Percentiles rank a stretch among this genome's conserved stretches.
These are phyloP conservation scores for Tigriopus japonicus DNA, from an alignment of 1,140 invertebrate genomes.

Conservation along the genomic window DNA sequence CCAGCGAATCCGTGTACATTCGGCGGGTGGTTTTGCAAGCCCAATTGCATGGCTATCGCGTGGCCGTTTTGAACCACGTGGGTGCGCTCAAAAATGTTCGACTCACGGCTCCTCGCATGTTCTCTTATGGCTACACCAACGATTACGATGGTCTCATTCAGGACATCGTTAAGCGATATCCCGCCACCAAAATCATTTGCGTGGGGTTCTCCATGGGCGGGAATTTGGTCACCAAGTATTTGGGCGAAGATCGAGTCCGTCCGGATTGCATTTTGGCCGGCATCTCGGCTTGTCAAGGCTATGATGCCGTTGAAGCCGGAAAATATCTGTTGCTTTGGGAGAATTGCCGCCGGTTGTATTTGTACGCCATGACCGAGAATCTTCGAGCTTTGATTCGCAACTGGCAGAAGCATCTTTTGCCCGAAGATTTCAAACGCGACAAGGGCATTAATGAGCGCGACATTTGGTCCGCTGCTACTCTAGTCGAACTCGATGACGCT, in stretches of 20 bases:
- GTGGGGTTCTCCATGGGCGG: conserved; percentile 79
- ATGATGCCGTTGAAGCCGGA: conserved; percentile 60
- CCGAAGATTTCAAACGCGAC: conserved; percentile 46
- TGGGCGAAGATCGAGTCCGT: conserved; percentile 48
- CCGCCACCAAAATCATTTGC: conserved; percentile 48
- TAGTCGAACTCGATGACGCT: conserved; percentile 67
- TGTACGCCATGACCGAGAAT: conserved; percentile 82
- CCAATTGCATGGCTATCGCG: conserved; percentile 67
- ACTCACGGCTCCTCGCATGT: conserved; percentile 66
- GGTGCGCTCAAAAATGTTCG: conserved; percentile 63
- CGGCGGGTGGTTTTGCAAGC: conserved; percentile 75
- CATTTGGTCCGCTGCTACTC: conserved; percentile 59
- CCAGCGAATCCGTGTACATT: conserved; percentile 77
- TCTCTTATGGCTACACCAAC: conserved; percentile 71
- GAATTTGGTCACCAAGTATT: conserved; percentile 69
- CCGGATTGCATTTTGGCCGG: conserved; percentile 54
- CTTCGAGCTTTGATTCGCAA: conserved; percentile 60
- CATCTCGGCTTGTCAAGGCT: conserved; percentile 77
- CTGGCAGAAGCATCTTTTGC: conserved; percentile 52
- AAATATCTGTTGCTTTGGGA: conserved; percentile 62
- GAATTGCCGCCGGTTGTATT: conserved; percentile 63
- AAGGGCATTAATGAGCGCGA: conserved; percentile 47
- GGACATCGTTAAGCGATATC: conserved; percentile 29
- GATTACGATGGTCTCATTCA: conserved; percentile 62
- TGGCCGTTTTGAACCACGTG: conserved; percentile 81